These are phyloP conservation scores for Calameuta idolon DNA, from an alignment of 2,888 invertebrate species.

Conservation along the genomic window DNA sequence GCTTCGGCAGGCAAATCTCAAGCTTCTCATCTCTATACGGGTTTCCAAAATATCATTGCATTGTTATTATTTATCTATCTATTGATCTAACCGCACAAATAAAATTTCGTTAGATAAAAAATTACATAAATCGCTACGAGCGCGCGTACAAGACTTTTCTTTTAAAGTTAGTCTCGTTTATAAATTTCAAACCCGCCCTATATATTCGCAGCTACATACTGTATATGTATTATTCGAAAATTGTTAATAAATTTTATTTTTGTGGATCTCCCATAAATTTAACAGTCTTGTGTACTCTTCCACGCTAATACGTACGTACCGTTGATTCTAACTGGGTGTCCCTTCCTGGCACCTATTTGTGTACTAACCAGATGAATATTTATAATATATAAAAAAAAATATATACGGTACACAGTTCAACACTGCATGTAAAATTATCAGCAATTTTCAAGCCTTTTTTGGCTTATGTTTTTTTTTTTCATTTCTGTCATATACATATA, in stretches of 20 bases:
- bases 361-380: conserved; percentile 5
- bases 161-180: conserved; percentile 7
- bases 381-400: conserved; percentile 9
- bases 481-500: too few relatives aligned
- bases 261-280: conserved; percentile 36
- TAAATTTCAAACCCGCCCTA: conserved; percentile 4
- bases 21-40: conserved; percentile 45
- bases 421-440: background rate
- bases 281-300: conserved; percentile 22
- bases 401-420: background rate
- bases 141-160: background rate
- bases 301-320: conserved; percentile 17
- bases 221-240: conserved; percentile 26
- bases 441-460: background rate
- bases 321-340: conserved; percentile 10
- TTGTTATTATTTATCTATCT: background rate
- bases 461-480: too few relatives aligned
- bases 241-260: conserved; percentile 54
- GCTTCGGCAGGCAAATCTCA: conserved; percentile 38
- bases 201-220: conserved; percentile 19
- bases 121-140: background rate
- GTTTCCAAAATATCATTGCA: conserved; percentile 17
- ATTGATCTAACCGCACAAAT: background rate
- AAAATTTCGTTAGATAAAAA: background rate
- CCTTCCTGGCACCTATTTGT: conserved; percentile 1